Evolutionary conservation across 2,113 vertebrate species (phyloP).

Genomic region (Pelodiscus sinensis): DNA sequence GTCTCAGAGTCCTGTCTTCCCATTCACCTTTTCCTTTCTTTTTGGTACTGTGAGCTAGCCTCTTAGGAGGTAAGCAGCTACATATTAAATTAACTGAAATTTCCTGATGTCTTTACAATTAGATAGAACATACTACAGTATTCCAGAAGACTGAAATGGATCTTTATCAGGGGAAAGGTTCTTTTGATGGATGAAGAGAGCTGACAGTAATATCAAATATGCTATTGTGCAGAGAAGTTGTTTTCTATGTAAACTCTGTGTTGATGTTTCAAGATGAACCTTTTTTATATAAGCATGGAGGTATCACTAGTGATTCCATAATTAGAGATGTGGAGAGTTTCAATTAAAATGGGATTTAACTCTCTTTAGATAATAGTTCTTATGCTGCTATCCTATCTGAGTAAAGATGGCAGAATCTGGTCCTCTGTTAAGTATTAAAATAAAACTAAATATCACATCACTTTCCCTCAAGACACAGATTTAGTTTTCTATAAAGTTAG

Average conservation of each 20-base stretch:
- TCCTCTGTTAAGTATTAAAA: background rate
- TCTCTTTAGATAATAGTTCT: background rate
- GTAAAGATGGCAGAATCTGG: background rate
- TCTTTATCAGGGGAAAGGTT: background rate
- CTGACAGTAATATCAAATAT: background rate
- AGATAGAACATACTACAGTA: background rate
- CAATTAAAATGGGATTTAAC: background rate
- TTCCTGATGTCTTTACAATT: background rate
- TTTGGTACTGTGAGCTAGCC: too few species aligned
- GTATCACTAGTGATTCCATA: background rate
- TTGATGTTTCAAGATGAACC: background rate
- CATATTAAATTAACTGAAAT: accelerated
- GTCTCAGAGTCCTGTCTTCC: too few species aligned
- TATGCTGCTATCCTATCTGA: too few species aligned
- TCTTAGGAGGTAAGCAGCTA: background rate
- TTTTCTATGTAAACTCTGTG: background rate
- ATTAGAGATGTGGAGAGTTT: background rate
- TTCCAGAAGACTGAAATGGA: background rate
- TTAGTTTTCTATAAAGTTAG: background rate
- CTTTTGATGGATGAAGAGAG: background rate
- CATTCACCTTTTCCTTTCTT: too few species aligned
- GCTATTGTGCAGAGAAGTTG: background rate
- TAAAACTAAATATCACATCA: background rate
- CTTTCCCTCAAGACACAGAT: background rate
- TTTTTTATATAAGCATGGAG: background rate